These are phyloP conservation scores for Venustaconcha ellipsiformis DNA, from an alignment of 1,140 invertebrate genomes.

Conservation along the genomic window DNA sequence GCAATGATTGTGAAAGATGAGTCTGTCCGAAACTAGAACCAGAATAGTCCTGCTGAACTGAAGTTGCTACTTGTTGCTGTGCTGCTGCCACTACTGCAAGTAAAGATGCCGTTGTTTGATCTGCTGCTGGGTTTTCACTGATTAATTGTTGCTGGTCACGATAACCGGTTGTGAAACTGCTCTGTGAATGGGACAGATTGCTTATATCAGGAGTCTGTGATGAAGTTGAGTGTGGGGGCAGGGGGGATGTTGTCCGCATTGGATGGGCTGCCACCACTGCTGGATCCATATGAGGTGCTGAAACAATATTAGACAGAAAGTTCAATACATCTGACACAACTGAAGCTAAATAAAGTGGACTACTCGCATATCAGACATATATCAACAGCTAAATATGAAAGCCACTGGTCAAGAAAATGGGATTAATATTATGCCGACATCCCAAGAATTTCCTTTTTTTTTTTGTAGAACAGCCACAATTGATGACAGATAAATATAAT, in stretches of 20 bases:
- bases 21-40: conserved; percentile 38
- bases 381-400: too few species aligned
- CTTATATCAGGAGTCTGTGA: conserved; percentile 21
- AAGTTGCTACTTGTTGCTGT: conserved; percentile 18
- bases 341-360: too few species aligned
- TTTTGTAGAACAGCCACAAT: too few species aligned
- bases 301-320: conserved; percentile 11
- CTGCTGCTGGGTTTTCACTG: conserved; percentile 8
- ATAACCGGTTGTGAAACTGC: conserved; percentile 13
- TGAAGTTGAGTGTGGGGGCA: conserved; percentile 25
- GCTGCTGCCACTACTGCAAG: conserved; percentile 13
- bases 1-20: conserved; percentile 34
- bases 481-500: too few species aligned
- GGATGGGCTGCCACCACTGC: conserved; percentile 68
- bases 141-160: conserved; percentile 28
- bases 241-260: conserved; percentile 45
- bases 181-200: conserved; percentile 11
- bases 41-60: conserved; percentile 26
- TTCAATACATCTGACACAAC: too few species aligned
- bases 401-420: too few species aligned
- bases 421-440: too few species aligned
- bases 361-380: too few species aligned
- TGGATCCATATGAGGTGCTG: conserved; percentile 68
- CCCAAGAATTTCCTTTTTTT: too few species aligned
- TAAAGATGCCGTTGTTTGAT: conserved; percentile 8